Evolutionary conservation across 2,797 vertebrate species (phyloP).

Genomic region (Labeo calbasu): DNA sequence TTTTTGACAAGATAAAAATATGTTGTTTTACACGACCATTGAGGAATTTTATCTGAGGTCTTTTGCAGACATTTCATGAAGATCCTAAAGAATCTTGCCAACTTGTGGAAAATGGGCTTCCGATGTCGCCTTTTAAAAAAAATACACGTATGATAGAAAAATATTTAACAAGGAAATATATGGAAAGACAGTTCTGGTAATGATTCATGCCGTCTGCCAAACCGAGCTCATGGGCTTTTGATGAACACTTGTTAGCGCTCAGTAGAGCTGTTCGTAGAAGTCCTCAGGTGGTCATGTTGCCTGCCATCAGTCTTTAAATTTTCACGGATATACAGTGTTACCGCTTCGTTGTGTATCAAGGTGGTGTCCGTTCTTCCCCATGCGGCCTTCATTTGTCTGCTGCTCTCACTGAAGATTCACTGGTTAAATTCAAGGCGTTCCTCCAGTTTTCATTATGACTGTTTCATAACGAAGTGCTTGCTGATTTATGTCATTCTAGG

Average conservation of each 20-base stretch:
- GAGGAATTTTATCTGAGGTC: too few relatives aligned
- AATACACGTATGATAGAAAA: background rate
- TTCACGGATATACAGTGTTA: background rate
- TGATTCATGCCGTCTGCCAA: constrained; percentile 32
- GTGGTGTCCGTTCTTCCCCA: constrained; percentile 33
- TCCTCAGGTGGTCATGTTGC: constrained; percentile 39
- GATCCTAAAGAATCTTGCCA: too few relatives aligned
- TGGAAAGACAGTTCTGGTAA: constrained; percentile 38
- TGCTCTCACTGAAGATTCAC: constrained; percentile 41
- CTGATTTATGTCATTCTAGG: constrained; percentile 55
- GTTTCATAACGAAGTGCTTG: constrained; percentile 46
- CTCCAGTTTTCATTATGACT: constrained; percentile 51
- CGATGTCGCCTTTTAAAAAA: background rate
- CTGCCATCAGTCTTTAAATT: constrained; percentile 42
- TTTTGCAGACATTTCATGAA: too few relatives aligned
- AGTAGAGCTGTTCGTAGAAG: constrained; percentile 42
- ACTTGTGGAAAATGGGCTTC: too few relatives aligned
- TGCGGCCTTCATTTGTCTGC: constrained; percentile 26
- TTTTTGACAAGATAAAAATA: too few relatives aligned
- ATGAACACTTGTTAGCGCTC: constrained; percentile 48
- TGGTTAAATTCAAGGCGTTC: constrained; percentile 48
- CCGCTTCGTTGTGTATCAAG: constrained; percentile 16
- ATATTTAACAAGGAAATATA: constrained; percentile 37
- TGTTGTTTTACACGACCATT: too few relatives aligned
- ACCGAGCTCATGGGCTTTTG: constrained; percentile 46